These are phyloP conservation scores for Ceratitis capitata DNA, from an alignment of 1,140 invertebrate genomes.

Conservation along the genomic window DNA sequence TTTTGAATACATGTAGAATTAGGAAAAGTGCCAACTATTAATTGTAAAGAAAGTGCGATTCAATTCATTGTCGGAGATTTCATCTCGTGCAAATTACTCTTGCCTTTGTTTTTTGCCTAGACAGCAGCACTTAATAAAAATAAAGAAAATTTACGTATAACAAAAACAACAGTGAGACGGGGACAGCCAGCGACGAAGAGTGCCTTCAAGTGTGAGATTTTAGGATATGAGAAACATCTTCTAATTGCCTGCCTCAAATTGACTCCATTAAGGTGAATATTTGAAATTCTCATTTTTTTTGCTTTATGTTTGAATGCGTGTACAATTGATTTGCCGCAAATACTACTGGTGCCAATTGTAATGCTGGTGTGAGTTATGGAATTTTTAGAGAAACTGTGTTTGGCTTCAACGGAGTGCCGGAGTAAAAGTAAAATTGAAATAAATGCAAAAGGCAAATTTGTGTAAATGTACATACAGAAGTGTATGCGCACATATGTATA, in stretches of 20 bases:
- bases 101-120: slow-evolving; percentile 6
- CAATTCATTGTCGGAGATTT: background rate
- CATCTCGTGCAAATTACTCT: slow-evolving; percentile 5
- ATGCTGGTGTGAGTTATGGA: background rate
- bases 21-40: background rate
- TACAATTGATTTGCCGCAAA: background rate
- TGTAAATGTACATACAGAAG: too few species aligned
- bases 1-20: background rate
- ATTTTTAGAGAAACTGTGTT: background rate
- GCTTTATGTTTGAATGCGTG: background rate
- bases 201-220: slow-evolving; percentile 20
- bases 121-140: background rate
- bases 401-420: too few species aligned
- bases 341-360: too few species aligned
- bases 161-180: too few species aligned
- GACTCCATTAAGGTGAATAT: slow-evolving; percentile 30
- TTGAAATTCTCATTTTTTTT: background rate
- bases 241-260: slow-evolving; percentile 35
- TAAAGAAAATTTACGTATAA: background rate
- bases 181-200: background rate
- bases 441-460: too few species aligned
- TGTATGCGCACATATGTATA: too few species aligned
- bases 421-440: too few species aligned
- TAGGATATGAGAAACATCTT: slow-evolving; percentile 5
- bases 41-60: background rate